These are phyloP conservation scores for Apocheima hispidaria DNA, from an alignment of 2,888 invertebrate genomes.

Conservation along the genomic window DNA sequence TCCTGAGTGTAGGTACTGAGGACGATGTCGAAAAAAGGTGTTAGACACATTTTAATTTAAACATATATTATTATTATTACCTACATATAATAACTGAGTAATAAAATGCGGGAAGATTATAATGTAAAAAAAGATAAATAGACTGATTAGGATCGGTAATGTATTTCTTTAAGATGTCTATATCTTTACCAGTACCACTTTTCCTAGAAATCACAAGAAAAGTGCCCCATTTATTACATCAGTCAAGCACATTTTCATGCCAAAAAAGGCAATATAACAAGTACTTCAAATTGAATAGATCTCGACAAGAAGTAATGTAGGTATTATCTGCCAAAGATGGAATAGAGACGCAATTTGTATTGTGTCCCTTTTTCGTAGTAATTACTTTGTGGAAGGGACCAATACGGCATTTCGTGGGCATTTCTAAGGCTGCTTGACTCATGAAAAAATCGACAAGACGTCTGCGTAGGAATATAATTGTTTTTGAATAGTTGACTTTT, in stretches of 20 bases:
- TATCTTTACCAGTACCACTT: conserved; percentile 27
- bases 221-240: conserved; percentile 39
- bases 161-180: conserved; percentile 2
- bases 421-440: conserved; percentile 30
- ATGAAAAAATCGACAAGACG: conserved; percentile 18
- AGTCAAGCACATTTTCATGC: conserved; percentile 41
- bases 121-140: no score
- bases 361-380: conserved; percentile 61
- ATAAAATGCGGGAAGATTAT: no score
- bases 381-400: conserved; percentile 45
- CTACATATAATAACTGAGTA: no score
- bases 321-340: conserved; percentile 59
- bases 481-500: neutral
- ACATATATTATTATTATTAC: no score
- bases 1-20: no score
- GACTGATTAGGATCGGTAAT: no score
- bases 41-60: no score
- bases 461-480: neutral
- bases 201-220: conserved; percentile 41
- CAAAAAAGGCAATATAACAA: conserved; percentile 45
- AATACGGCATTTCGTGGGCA: conserved; percentile 37
- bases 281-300: conserved; percentile 45
- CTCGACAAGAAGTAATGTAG: conserved; percentile 50
- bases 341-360: conserved; percentile 52
- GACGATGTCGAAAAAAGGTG: no score